Base-by-base conservation (phyloP, 1,140 invertebrate species). In the Brevipalpus yothersi region DNA sequence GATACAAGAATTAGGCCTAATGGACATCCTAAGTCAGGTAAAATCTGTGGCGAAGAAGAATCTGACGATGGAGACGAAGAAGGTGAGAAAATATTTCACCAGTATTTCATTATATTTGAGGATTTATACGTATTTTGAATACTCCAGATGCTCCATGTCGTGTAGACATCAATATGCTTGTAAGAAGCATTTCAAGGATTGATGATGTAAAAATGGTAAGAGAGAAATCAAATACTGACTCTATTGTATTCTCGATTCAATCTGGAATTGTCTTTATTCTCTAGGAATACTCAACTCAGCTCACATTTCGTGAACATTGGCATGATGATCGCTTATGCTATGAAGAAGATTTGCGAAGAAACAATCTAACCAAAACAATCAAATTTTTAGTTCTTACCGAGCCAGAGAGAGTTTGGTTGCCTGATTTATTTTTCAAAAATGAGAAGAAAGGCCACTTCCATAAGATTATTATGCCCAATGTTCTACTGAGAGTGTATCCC, bases 1-100 rank as follows among this genome's bases (percentile, higher is more conserved):
- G 88, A 92, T 75, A 85, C 85, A 62, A 76, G 87, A 66, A 92
- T 92, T 69, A 75, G 87, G 70, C 87, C 87, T 53, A 86, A 84
- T 56, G 87, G 42, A 1, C 31, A 31, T 31, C 90, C 71, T 85
- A 83, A 69, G 31, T 31, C 31, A 31, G 31, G 31, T 31, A 31
- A 31, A 31, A 31, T 31, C 31, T 31, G 31, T 31, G 49, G 4
- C 3, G 21, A 51, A 19, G 49, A n/a, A 7, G 21, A n/a, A 8
- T 13, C 17, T 17, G 49, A 51, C 2, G 49, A 19, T n/a, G 49
- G 49, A 19, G 21, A n/a, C 9, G 5, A 51, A 3, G 9, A 10
- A 1, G n/a, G 10, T 9, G 2, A 51, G 1, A 19, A 17, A 51
- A 10, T 17, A 8, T 15, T 11, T 17, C 3, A 51, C 2, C 10